Percentiles rank a stretch among this genome's conserved stretches.
Conservation (phyloP, 2,113 vertebrate species). For the Amia ocellicauda region DNA sequence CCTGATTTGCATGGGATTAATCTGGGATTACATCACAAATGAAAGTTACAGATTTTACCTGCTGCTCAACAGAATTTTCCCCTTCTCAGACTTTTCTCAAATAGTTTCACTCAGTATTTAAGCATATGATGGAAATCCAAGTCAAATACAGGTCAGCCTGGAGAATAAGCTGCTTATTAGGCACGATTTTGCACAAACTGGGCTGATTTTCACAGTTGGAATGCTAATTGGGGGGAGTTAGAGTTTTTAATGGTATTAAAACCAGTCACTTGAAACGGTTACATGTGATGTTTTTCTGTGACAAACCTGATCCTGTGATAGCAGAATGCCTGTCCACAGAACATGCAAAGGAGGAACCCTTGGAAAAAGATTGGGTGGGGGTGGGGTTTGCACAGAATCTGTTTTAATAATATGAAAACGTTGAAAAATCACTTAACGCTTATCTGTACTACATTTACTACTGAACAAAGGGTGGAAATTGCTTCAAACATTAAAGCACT, state of each 20-base stretch:
- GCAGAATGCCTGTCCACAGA: too few relatives aligned
- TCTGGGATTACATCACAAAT: too few relatives aligned
- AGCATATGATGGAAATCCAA: conserved; percentile 23
- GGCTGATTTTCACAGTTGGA: conserved; percentile 22
- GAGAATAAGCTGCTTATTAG: conserved; percentile 34
- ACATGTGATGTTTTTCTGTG: conserved; percentile 41
- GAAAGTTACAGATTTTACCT: too few relatives aligned
- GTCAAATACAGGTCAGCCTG: conserved; percentile 24
- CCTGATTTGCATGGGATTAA: too few relatives aligned
- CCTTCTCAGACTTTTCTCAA: not conserved
- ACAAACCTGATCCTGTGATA: not conserved
- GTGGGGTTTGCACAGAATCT: not conserved
- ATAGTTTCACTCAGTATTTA: conserved; percentile 8
- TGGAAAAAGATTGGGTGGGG: too few relatives aligned
- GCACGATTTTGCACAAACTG: conserved; percentile 18
- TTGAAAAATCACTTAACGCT: too few relatives aligned
- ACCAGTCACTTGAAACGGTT: conserved; percentile 31
- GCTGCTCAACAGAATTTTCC: not conserved
- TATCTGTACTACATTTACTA: too few relatives aligned
- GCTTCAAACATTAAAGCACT: too few relatives aligned
- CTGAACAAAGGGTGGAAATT: too few relatives aligned
- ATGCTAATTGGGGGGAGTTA: conserved; percentile 42
- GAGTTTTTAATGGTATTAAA: conserved; percentile 39
- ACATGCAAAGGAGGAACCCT: too few relatives aligned
- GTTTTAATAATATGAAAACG: too few relatives aligned